Evolutionary conservation across 2,888 invertebrate species (phyloP), one percentile per base, ranked within the genome.

Genomic region (Drosophila phalerata): DNA sequence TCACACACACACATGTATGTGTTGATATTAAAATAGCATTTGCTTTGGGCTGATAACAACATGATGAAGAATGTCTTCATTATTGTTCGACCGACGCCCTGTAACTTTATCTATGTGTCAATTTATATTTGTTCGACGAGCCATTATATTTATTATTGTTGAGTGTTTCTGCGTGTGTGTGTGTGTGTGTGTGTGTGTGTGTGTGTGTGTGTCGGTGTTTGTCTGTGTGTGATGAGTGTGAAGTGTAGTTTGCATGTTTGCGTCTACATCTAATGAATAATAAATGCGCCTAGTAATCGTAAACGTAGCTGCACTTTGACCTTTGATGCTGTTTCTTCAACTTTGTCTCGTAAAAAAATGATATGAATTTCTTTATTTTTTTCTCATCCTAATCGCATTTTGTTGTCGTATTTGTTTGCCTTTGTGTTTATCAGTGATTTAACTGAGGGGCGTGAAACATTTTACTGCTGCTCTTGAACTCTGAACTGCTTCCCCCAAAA

Each of bases 111-210:
- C 84, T 80, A 65, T 73, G 64, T 83, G 86, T 88, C 88, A 84
- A 84, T 84, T 84, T 84, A 85, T 88, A 84, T 84, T 84, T 84
- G 84, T 88, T 83, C 88, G 84, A 78, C 78, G 65, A 86, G 84
- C 81, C 81, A 84, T 84, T 85, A 77, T 80, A 84, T 87, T 87
- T 88, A 88, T 85, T 88, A 70, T 82, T 77, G 66, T 42, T 55
- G 63, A 55, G 28, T 52, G 43, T 3, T 5, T 19, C 11, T 42
- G 40, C 4, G 11, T 40, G 25, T 19, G 61, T 13, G 38, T 51
- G 60, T 56, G 48, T 67, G 62, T 60, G 48, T 55, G 62, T 34
- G 53, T 48, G 42, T 60, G 47, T 52, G 51, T 47, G 19, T 34
- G 43, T 69, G 56, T 67, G 69, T 64, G 60, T 73, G 77, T 78